phyloP scores from a whole-genome alignment of 2,797 vertebrate genomes.

The Mormyrus proboscirostris region DNA sequence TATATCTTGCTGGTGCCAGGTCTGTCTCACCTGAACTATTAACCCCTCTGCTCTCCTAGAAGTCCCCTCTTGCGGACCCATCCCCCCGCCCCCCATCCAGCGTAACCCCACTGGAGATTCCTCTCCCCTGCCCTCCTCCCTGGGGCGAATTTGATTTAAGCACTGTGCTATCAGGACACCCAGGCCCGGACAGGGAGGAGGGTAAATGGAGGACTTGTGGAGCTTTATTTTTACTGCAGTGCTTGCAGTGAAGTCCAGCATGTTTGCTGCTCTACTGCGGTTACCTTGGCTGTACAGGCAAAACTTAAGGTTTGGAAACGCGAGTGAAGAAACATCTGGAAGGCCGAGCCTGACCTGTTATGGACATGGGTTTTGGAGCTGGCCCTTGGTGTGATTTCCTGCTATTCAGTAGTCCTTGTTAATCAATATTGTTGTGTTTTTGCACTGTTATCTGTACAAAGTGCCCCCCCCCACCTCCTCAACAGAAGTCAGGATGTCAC shows the following conservation, averaged over 20 bases:
- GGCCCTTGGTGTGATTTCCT: neutral
- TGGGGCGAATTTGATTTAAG: constrained; percentile 28
- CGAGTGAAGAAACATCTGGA: neutral
- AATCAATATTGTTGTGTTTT: neutral
- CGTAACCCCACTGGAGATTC: constrained; percentile 24
- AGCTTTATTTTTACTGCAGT: neutral
- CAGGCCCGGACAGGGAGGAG: constrained; percentile 3
- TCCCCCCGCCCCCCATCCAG: neutral
- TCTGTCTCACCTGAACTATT: constrained; percentile 88
- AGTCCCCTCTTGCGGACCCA: constrained; percentile 44
- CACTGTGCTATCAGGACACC: constrained; percentile 16
- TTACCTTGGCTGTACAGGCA: neutral
- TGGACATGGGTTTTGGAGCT: neutral
- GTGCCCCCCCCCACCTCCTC: neutral
- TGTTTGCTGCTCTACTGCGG: neutral
- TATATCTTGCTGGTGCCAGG: constrained; percentile 82
- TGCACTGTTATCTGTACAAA: constrained; percentile 7
- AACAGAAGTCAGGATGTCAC: neutral
- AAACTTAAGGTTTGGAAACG: neutral
- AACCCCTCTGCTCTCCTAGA: constrained; percentile 69
- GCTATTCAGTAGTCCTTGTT: neutral
- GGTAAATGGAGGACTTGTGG: neutral
- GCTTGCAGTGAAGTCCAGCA: neutral
- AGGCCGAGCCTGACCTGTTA: neutral
- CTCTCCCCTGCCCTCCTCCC: constrained; percentile 18